Base-by-base conservation (phyloP, 2,888 invertebrate species). In the Sinohyriopsis cumingii region DNA sequence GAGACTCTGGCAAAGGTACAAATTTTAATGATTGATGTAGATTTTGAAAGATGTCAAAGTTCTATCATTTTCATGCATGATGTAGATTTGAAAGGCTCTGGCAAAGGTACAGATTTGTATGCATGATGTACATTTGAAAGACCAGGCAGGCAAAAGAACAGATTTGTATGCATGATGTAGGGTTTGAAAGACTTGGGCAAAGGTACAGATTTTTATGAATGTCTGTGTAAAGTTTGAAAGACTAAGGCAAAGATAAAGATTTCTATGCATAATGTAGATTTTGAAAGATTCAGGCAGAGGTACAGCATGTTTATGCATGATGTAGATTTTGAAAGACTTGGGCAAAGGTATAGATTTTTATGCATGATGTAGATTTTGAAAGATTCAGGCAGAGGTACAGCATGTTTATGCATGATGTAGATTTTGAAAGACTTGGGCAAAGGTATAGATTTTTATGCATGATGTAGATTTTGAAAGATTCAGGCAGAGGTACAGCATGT, bases 1-100 rank as follows among this genome's bases (percentile, higher is more conserved):
- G 33, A 83, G 82, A 66, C 75, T 85, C 18, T 85, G 85, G 84
- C 70, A 81, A 61, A 83, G 82, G 85, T 84, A n/a, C n/a, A n/a
- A n/a, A 77, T 82, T 55, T 80, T 71, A 25, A 70, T 85, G 71
- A 73, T 68, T 6, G 78, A 83, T 61, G 72, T 76, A 12, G 85
- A 85, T 22, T 82, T 82, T 59, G 71, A 76, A 45, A 83, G 82
- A 66, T 85, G 85, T 84, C 69, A 81, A 60, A 83, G 82, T 84
- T 84, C 76, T 59, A 63, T n/a, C n/a, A n/a, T n/a, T n/a, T n/a
- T n/a, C n/a, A n/a, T n/a, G n/a, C n/a, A n/a, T n/a, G n/a, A n/a
- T n/a, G n/a, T n/a, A n/a, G n/a, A n/a, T n/a, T n/a, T n/a, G n/a
- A 28, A 28, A 28, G 28, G 5, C 28, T 28, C 28, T 28, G 28